Percentiles rank a stretch among this genome's conserved stretches.
Conservation (phyloP, 2,888 invertebrate species). For the Perithous albicinctus region DNA sequence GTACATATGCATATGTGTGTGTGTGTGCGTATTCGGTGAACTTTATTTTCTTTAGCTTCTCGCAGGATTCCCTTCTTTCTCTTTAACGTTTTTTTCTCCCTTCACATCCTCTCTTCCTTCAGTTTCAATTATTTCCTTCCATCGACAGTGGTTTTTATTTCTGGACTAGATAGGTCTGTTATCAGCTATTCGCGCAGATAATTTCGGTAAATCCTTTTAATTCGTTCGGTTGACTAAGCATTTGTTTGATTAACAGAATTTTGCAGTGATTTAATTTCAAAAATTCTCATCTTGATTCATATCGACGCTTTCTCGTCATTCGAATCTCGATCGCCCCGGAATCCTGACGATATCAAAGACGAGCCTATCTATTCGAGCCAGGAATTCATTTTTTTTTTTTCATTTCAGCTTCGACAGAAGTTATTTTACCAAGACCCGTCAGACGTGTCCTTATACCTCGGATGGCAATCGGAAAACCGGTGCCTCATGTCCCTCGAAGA, state of each 20-base stretch:
- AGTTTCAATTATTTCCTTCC: not conserved
- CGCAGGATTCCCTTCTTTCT: not conserved
- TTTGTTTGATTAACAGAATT: too few species aligned
- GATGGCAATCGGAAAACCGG: conserved; percentile 63
- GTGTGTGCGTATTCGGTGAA: not conserved
- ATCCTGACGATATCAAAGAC: not conserved
- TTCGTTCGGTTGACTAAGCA: too few species aligned
- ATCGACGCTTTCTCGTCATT: not conserved
- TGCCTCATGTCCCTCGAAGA: conserved; percentile 27
- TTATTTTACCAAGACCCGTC: conserved; percentile 53
- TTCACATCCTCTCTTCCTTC: not conserved
- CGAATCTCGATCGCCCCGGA: not conserved
- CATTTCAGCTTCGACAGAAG: conserved; percentile 14
- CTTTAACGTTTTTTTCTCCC: not conserved
- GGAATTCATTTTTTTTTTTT: conserved; percentile 26
- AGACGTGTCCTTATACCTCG: conserved; percentile 45
- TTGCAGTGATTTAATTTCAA: not conserved
- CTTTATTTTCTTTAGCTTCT: not conserved
- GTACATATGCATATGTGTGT: not conserved
- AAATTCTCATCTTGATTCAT: not conserved
- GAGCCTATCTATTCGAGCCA: not conserved
- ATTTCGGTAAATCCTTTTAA: too few species aligned
- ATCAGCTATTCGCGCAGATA: not conserved
- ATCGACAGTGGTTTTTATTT: not conserved
- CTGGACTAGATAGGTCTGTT: not conserved